These are phyloP conservation scores for Crocallis elinguaria DNA, from an alignment of 2,888 invertebrate species.

Conservation along the genomic window DNA sequence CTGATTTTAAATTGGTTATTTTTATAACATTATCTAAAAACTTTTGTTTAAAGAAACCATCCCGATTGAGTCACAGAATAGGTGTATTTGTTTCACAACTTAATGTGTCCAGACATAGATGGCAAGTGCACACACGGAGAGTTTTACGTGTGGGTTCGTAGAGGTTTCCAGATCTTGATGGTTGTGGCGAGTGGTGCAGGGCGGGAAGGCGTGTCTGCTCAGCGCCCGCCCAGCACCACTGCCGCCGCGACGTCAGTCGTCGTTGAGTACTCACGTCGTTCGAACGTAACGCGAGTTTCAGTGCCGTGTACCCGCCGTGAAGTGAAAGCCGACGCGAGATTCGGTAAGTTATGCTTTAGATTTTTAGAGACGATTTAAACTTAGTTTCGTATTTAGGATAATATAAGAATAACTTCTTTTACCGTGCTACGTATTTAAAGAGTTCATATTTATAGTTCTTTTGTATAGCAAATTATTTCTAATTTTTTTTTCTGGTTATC, in stretches of 20 bases:
- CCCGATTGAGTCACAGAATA: not conserved
- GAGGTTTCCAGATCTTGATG: constrained; percentile 29
- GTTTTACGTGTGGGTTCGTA: not conserved
- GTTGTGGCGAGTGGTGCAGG: constrained; percentile 35
- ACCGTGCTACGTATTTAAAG: no score
- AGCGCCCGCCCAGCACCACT: constrained; percentile 67
- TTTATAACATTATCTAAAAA: no score
- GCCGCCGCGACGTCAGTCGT: constrained; percentile 57
- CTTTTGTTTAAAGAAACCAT: not conserved
- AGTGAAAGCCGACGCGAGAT: constrained; percentile 14
- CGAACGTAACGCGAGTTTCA: constrained; percentile 38
- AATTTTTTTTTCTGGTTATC: no score
- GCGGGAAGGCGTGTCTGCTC: constrained; percentile 66
- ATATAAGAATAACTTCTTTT: no score
- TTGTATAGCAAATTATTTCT: no score
- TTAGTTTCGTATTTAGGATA: no score
- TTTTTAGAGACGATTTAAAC: no score
- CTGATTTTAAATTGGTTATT: no score
- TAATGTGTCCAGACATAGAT: not conserved
- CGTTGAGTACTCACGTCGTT: constrained; percentile 42
- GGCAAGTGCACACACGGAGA: constrained; percentile 6
- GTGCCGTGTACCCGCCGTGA: constrained; percentile 18
- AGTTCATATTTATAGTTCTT: no score
- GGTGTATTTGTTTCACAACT: not conserved
- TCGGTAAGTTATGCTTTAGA: constrained; percentile 18